phyloP scores from a whole-genome alignment of 2,888 invertebrate species.

The Endomychus coccineus region DNA sequence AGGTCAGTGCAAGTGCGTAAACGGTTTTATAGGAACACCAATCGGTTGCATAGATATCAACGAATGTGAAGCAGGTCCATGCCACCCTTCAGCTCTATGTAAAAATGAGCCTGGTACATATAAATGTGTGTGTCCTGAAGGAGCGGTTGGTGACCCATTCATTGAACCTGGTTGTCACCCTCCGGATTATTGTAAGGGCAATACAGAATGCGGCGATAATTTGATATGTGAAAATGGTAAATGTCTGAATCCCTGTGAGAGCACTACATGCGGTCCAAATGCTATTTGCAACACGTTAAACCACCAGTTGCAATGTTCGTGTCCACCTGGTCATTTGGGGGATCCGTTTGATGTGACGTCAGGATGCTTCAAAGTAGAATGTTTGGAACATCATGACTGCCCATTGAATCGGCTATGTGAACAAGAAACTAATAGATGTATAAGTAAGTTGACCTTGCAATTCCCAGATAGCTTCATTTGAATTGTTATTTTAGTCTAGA shows the following conservation, averaged over 20 bases:
- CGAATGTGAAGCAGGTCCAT: conserved; percentile 72
- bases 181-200: conserved; percentile 67
- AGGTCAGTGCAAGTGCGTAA: conserved; percentile 67
- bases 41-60: conserved; percentile 75
- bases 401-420: conserved; percentile 69
- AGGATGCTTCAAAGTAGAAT: conserved; percentile 87
- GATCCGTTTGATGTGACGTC: conserved; percentile 67
- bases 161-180: conserved; percentile 67
- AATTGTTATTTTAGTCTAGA: no score
- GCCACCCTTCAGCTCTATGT: conserved; percentile 74
- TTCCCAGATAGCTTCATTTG: no score
- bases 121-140: conserved; percentile 70
- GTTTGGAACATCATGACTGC: conserved; percentile 70
- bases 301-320: conserved; percentile 66
- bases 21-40: conserved; percentile 66
- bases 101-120: conserved; percentile 74
- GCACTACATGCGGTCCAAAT: conserved; percentile 65
- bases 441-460: conserved; percentile 52
- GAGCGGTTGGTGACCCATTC: conserved; percentile 68
- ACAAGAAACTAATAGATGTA: conserved; percentile 65
- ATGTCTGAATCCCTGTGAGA: conserved; percentile 75
- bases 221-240: conserved; percentile 68
- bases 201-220: conserved; percentile 67
- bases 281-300: conserved; percentile 67
- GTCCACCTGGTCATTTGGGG: conserved; percentile 75